A percentile compares a stretch with the other conserved stretches of the same genome.
Evolutionary conservation across 2,113 vertebrate species (phyloP).

Genomic region (Scomber scombrus): DNA sequence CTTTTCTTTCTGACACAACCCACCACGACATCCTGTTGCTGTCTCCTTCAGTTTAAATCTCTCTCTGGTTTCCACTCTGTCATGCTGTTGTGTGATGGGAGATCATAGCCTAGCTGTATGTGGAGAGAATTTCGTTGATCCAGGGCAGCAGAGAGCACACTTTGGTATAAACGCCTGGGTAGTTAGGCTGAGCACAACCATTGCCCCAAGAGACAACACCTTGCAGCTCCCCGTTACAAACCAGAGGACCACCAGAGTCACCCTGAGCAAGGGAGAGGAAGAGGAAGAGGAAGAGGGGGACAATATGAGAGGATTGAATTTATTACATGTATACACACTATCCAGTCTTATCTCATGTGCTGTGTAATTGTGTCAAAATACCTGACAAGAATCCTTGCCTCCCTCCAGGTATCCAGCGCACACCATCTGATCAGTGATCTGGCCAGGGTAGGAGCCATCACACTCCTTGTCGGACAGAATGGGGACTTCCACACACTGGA

Average conservation of each 20-base stretch:
- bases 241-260: conserved; percentile 87
- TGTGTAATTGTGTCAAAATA: conserved; percentile 43
- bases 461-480: conserved; percentile 78
- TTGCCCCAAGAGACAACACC: conserved; percentile 86
- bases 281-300: background rate
- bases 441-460: conserved; percentile 72
- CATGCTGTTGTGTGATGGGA: conserved; percentile 13
- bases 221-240: conserved; percentile 83
- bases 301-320: background rate
- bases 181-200: conserved; percentile 79
- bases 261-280: conserved; percentile 66
- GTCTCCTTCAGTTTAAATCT: conserved; percentile 37
- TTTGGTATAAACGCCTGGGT: conserved; percentile 86
- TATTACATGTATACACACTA: background rate
- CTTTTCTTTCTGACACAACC: conserved; percentile 25
- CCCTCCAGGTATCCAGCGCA: conserved; percentile 84
- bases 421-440: conserved; percentile 84
- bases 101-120: conserved; percentile 71
- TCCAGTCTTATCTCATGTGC: background rate
- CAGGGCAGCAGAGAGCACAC: conserved; percentile 82
- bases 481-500: conserved; percentile 83
- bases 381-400: conserved; percentile 88
- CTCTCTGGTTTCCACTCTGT: conserved; percentile 4
- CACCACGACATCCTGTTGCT: conserved; percentile 35
- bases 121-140: conserved; percentile 80